These are phyloP conservation scores for Megalops cyprinoides DNA, from an alignment of 2,797 vertebrate species.

Conservation along the genomic window DNA sequence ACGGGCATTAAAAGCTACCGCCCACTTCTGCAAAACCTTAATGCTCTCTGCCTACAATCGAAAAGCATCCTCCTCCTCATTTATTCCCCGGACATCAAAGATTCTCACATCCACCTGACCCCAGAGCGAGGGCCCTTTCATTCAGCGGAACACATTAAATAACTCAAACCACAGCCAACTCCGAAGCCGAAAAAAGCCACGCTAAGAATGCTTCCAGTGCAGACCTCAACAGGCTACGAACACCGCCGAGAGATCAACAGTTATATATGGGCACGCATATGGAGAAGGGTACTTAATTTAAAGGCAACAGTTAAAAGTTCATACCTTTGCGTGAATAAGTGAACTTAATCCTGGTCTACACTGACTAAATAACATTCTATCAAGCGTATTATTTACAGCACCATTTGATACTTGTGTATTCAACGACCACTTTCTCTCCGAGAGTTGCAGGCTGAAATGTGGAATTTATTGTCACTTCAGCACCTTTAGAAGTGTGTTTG, in stretches of 20 bases:
- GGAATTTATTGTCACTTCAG: no score
- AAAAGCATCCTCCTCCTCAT: background rate
- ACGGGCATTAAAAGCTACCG: slow-evolving; percentile 35
- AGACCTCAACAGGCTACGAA: background rate
- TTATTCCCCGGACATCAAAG: slow-evolving; percentile 1
- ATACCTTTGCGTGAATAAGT: no score
- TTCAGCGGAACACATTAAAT: background rate
- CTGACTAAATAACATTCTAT: no score
- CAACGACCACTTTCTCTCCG: no score
- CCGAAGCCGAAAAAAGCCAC: background rate
- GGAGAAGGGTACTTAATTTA: background rate
- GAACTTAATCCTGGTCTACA: no score
- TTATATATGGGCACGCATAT: background rate
- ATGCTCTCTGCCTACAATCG: slow-evolving; percentile 10
- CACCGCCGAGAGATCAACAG: background rate
- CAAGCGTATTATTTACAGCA: no score
- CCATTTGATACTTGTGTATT: no score
- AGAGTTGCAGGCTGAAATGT: no score
- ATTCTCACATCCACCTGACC: slow-evolving; percentile 24
- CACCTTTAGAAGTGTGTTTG: no score
- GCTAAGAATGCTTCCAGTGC: background rate
- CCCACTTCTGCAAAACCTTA: slow-evolving; percentile 20
- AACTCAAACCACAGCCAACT: slow-evolving; percentile 1
- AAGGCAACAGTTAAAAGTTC: background rate
- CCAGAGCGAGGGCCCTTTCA: slow-evolving; percentile 6